Conservation (phyloP, 92 coral and sea anemone species). For the Plumapathes pennacea region DNA sequence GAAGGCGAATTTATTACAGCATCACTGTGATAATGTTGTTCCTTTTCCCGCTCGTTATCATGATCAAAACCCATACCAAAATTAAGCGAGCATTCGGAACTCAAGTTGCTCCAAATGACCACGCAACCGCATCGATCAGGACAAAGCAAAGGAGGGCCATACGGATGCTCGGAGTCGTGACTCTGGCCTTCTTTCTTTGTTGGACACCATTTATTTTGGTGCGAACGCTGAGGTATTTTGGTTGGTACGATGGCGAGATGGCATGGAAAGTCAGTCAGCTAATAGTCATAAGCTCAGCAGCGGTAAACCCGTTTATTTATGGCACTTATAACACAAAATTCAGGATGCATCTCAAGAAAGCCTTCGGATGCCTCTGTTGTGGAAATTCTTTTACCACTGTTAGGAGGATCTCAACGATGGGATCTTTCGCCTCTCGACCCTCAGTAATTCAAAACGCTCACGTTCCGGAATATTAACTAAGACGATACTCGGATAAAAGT, state of each 20-base stretch:
- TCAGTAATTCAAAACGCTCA: no score
- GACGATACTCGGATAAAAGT: no score
- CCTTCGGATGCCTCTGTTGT: slow-evolving; percentile 53
- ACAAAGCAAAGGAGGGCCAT: slow-evolving; percentile 68
- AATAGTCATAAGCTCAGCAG: slow-evolving; percentile 55
- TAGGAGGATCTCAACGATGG: no score
- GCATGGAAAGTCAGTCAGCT: slow-evolving; percentile 72
- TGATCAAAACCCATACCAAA: slow-evolving; percentile 59
- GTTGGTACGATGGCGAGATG: slow-evolving; percentile 49
- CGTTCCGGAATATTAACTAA: no score
- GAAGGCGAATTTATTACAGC: slow-evolving; percentile 71
- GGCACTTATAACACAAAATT: slow-evolving; percentile 69
- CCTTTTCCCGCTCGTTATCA: slow-evolving; percentile 54
- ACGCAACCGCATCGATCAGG: slow-evolving; percentile 34
- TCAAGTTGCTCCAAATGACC: slow-evolving; percentile 63
- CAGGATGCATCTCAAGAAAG: slow-evolving; percentile 53
- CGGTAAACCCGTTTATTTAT: slow-evolving; percentile 78
- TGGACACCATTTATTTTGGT: slow-evolving; percentile 71
- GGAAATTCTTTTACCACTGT: no score
- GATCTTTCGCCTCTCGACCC: no score
- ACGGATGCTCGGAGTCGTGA: slow-evolving; percentile 59
- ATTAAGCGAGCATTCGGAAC: slow-evolving; percentile 55
- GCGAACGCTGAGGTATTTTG: slow-evolving; percentile 66
- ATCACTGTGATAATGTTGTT: slow-evolving; percentile 48
- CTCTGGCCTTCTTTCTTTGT: slow-evolving; percentile 32